Conservation (phyloP, 2,797 vertebrate species). For the Crotalus adamanteus region DNA sequence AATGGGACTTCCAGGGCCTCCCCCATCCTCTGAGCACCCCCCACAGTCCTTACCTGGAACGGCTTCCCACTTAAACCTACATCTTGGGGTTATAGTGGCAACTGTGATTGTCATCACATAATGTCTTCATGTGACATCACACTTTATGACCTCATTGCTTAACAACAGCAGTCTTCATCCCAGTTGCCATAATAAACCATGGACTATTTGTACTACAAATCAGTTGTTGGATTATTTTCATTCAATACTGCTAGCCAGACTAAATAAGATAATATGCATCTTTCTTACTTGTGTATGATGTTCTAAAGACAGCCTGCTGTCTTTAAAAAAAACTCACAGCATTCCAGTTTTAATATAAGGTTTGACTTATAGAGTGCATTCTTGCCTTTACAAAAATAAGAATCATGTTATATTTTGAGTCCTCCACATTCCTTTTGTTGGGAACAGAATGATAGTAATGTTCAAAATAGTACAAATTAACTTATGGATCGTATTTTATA, state of each 20-base stretch:
- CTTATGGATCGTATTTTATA: not conserved
- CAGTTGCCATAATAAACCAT: not conserved
- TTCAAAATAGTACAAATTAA: not conserved
- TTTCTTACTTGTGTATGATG: not conserved
- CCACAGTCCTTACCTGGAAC: not conserved
- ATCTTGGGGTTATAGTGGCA: not conserved
- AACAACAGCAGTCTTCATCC: not conserved
- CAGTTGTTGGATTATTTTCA: not conserved
- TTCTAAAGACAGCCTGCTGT: not conserved
- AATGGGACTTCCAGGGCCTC: not conserved
- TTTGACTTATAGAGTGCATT: not conserved
- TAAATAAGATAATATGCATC: not conserved
- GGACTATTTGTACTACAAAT: not conserved
- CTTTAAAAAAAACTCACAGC: not conserved
- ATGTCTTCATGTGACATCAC: not conserved
- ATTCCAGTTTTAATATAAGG: not conserved
- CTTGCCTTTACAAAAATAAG: not conserved
- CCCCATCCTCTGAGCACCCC: not conserved
- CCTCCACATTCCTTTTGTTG: not conserved
- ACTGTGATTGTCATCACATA: not conserved
- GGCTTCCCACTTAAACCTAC: not conserved
- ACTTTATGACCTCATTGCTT: not conserved
- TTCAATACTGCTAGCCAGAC: not conserved
- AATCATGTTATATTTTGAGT: not conserved
- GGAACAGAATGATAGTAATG: not conserved